Conservation (phyloP, 2,888 invertebrate species). For the Leucozona laternaria region DNA sequence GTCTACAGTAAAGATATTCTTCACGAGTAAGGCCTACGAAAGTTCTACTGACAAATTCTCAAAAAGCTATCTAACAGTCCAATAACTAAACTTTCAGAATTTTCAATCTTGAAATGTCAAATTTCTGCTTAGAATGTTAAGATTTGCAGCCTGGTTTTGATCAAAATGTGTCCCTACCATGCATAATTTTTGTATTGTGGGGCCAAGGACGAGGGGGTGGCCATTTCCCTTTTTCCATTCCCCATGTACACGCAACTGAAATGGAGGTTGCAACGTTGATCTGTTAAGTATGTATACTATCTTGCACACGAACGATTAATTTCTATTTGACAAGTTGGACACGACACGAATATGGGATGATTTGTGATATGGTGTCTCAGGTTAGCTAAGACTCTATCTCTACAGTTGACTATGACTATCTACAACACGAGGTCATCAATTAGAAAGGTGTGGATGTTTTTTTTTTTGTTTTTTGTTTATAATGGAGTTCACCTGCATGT, state of each 20-base stretch:
- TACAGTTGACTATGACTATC: conserved; percentile 43
- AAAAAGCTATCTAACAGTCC: background rate
- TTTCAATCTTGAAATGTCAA: too few species aligned
- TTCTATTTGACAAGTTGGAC: conserved; percentile 73
- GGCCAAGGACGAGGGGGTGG: background rate
- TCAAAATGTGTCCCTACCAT: too few species aligned
- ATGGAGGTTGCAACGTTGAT: conserved; percentile 29
- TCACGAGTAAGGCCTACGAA: too few species aligned
- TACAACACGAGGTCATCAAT: conserved; percentile 69
- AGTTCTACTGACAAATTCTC: too few species aligned
- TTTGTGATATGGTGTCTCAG: conserved; percentile 61
- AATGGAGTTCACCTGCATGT: conserved; percentile 49
- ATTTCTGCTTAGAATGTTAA: too few species aligned
- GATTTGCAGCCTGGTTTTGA: too few species aligned
- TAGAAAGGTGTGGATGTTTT: conserved; percentile 64
- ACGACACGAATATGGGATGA: conserved; percentile 74
- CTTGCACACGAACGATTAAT: conserved; percentile 73
- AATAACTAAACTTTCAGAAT: too few species aligned
- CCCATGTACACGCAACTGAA: background rate
- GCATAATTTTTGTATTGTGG: too few species aligned
- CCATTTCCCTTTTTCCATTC: background rate
- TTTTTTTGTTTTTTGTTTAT: conserved; percentile 26
- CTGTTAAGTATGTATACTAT: conserved; percentile 51
- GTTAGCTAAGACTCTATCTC: conserved; percentile 40
- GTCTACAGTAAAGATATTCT: background rate